Conservation (phyloP, 2,888 invertebrate species). For the Metalampra italica region DNA sequence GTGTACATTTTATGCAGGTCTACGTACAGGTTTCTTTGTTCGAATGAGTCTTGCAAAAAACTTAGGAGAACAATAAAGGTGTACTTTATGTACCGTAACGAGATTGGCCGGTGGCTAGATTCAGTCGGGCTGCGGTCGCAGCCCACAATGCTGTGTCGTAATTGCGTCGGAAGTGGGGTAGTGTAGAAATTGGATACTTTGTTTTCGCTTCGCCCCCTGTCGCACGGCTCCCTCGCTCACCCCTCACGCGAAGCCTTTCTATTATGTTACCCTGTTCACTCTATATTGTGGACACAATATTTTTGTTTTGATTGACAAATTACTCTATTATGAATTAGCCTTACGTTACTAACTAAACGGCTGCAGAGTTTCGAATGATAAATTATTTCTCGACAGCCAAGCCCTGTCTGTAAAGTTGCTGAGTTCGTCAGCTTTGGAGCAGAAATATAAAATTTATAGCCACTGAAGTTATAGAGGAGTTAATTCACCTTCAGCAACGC, state of each 20-base stretch:
- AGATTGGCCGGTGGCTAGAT: slow-evolving; percentile 64
- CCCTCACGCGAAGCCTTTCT: slow-evolving; percentile 60
- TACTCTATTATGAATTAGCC: slow-evolving; percentile 1
- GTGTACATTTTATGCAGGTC: slow-evolving; percentile 18
- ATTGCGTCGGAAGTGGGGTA: slow-evolving; percentile 73
- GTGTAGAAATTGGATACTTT: slow-evolving; percentile 70
- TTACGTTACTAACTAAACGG: background rate
- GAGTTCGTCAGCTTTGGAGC: background rate
- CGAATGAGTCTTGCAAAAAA: slow-evolving; percentile 58
- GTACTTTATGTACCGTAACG: slow-evolving; percentile 67
- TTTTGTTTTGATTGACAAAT: slow-evolving; percentile 9
- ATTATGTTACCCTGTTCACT: slow-evolving; percentile 49
- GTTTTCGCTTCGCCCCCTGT: slow-evolving; percentile 51
- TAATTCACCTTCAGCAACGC: background rate
- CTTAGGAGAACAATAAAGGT: slow-evolving; percentile 53
- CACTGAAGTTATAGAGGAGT: background rate
- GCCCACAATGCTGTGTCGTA: slow-evolving; percentile 58
- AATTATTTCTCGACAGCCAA: too few relatives aligned
- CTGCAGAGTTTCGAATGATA: background rate
- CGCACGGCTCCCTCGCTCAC: slow-evolving; percentile 26
- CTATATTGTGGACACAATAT: slow-evolving; percentile 32
- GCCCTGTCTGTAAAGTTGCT: too few relatives aligned
- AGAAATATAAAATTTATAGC: background rate
- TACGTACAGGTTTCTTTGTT: slow-evolving; percentile 51
- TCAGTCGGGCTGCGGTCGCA: slow-evolving; percentile 59